Percentiles rank a stretch among this genome's conserved stretches.
phyloP scores from a whole-genome alignment of 2,888 invertebrate species.

The Netelia virgata region DNA sequence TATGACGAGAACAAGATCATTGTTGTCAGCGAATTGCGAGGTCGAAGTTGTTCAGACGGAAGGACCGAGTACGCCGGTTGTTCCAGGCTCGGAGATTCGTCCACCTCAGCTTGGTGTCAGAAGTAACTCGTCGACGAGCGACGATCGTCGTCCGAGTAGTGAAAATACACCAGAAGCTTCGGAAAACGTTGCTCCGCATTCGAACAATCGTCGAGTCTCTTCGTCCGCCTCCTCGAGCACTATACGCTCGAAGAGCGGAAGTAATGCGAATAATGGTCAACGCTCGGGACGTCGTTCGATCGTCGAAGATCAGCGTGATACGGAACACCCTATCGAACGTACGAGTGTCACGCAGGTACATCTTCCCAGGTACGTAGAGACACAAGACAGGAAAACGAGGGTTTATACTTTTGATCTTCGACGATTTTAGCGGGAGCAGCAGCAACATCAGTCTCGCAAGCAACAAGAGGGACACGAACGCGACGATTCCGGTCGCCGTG shows the following conservation, averaged over 20 bases:
- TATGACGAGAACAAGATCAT: slow-evolving; percentile 65
- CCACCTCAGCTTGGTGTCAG: slow-evolving; percentile 28
- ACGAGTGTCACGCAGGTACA: slow-evolving; percentile 77
- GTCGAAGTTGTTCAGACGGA: slow-evolving; percentile 43
- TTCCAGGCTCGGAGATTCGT: slow-evolving; percentile 26
- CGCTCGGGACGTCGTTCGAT: slow-evolving; percentile 42
- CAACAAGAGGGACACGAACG: slow-evolving; percentile 48
- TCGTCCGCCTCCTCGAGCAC: slow-evolving; percentile 47
- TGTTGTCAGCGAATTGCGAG: slow-evolving; percentile 62
- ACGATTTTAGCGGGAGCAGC: slow-evolving; percentile 61
- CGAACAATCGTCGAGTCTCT: slow-evolving; percentile 31
- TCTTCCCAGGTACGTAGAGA: slow-evolving; percentile 76
- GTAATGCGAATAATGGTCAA: slow-evolving; percentile 34
- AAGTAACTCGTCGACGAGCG: slow-evolving; percentile 62
- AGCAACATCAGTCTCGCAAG: slow-evolving; percentile 46
- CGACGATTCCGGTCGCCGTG: slow-evolving; percentile 54
- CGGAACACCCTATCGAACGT: slow-evolving; percentile 59
- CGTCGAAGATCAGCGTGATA: slow-evolving; percentile 41
- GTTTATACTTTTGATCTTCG: slow-evolving; percentile 61
- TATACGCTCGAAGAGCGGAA: slow-evolving; percentile 44
- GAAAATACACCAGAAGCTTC: slow-evolving; percentile 52
- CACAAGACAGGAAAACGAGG: slow-evolving; percentile 54
- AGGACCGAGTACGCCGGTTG: slow-evolving; percentile 47
- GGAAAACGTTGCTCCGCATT: slow-evolving; percentile 4
- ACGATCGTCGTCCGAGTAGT: slow-evolving; percentile 56